Conservation (phyloP, 1,140 invertebrate genomes). For the Drosophila virilis region DNA sequence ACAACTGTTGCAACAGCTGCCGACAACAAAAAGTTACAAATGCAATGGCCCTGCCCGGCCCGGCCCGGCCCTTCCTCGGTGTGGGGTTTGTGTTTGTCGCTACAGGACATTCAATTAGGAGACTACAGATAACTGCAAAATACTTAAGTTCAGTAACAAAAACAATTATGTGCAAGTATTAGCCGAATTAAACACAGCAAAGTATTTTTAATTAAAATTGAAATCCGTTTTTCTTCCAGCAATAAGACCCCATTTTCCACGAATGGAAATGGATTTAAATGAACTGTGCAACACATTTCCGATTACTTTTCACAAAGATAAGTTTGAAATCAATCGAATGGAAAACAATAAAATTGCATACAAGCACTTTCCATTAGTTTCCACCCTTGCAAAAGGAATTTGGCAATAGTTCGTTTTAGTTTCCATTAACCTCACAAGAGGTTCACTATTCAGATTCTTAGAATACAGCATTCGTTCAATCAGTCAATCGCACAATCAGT, state of each 20-base stretch:
- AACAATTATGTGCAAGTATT: background rate
- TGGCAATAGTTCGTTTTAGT: too few relatives aligned
- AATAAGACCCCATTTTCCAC: background rate
- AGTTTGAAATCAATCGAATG: too few relatives aligned
- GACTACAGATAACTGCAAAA: background rate
- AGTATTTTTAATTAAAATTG: background rate
- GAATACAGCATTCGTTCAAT: background rate
- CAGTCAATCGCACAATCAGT: background rate
- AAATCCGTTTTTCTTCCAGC: background rate
- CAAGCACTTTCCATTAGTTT: too few relatives aligned
- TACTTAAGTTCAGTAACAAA: background rate
- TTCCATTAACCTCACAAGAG: too few relatives aligned
- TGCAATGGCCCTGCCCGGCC: constrained; percentile 8
- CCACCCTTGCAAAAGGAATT: too few relatives aligned
- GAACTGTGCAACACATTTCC: background rate
- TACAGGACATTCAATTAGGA: background rate
- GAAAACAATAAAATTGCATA: too few relatives aligned
- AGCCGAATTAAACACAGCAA: background rate
- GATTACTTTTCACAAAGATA: background rate
- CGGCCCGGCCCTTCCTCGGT: background rate
- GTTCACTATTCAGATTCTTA: too few relatives aligned
- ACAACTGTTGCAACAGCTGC: constrained; percentile 7
- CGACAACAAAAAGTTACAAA: constrained; percentile 24
- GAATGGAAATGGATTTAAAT: too few relatives aligned
- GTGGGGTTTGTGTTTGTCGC: constrained; percentile 19